These are phyloP conservation scores for Zaprionus lineosus DNA, from an alignment of 2,888 invertebrate species.

Conservation along the genomic window DNA sequence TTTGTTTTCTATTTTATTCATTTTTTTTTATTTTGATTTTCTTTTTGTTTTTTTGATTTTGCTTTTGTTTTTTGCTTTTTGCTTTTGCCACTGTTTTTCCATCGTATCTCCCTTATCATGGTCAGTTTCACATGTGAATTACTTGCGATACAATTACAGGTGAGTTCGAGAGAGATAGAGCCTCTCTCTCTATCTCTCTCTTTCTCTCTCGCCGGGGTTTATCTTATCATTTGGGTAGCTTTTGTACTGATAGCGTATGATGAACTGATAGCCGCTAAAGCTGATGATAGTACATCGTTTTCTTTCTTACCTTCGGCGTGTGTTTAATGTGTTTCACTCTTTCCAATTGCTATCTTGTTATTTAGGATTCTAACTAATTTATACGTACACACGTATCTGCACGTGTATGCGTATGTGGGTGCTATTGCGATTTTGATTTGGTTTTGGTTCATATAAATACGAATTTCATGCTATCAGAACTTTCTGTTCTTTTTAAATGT, in stretches of 20 bases:
- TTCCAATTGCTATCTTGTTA: conserved; percentile 18
- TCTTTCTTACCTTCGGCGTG: conserved; percentile 15
- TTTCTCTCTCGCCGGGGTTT: no score
- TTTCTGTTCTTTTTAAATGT: conserved; percentile 69
- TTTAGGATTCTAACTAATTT: conserved; percentile 21
- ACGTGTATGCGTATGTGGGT: not conserved
- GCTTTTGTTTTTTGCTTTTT: no score
- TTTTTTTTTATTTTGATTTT: conserved; percentile 19
- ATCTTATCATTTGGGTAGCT: conserved; percentile 45
- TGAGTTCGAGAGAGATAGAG: no score
- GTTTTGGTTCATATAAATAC: conserved; percentile 54
- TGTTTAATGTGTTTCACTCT: conserved; percentile 26
- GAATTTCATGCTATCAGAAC: conserved; percentile 59
- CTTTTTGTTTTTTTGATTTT: no score
- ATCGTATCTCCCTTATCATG: no score
- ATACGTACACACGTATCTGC: conserved; percentile 1
- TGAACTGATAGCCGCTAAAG: conserved; percentile 39
- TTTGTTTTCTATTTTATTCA: conserved; percentile 3
- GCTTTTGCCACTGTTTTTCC: no score
- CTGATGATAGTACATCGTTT: conserved; percentile 17
- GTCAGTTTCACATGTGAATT: no score
- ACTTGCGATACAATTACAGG: no score
- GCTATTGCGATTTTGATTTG: conserved; percentile 35
- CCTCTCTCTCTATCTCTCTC: no score
- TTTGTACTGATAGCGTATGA: conserved; percentile 30